Evolutionary conservation across 2,113 vertebrate species (phyloP), one percentile per base, ranked within the genome.

Genomic region (Lichenostomus cassidix): DNA sequence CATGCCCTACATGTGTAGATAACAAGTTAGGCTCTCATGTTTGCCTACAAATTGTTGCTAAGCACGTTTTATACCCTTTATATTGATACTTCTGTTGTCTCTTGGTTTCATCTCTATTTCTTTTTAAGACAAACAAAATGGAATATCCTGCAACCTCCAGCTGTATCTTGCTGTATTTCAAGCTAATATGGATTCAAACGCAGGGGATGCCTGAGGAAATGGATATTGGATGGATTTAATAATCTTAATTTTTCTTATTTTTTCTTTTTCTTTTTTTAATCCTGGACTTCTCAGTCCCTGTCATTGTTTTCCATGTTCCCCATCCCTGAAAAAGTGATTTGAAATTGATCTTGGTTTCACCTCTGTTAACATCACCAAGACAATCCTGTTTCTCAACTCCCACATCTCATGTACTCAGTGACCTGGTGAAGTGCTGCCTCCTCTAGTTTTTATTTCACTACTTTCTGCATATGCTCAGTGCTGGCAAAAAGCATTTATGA

Each of bases 1-100:
- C 83, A 73, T 95, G 80, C 23, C 87, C 88, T 93, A 78, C 78
- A 76, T 81, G 64, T 91, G 73, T 87, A 94, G 93, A 94, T 94
- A 94, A 93, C 52, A 81, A 92, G 53, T 88, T 58, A 75, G 86
- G 37, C 60, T 89, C 46, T 79, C 50, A 20, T 87, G 83, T 96
- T 96, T 96, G 89, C 92, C 81, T 85, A 86, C 35, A 92, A 83
- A 94, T 64, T 63, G 84, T 90, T 92, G 70, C 81, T 82, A 90
- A 81, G 79, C 41, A 82, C 50, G 4, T 87, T 81, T 91, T 77
- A 70, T 93, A 83, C 53, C 35, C 46, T 95, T 93, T 67, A 60
- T 81, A 89, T 73, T 87, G 87, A 77, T 80, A 68, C 14, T 68
- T 89, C 28, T 69, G 20, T 52, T 67, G 64, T 74, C 41, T 81